phyloP scores from a whole-genome alignment of 2,797 vertebrate species.

The Chiloscyllium punctatum region DNA sequence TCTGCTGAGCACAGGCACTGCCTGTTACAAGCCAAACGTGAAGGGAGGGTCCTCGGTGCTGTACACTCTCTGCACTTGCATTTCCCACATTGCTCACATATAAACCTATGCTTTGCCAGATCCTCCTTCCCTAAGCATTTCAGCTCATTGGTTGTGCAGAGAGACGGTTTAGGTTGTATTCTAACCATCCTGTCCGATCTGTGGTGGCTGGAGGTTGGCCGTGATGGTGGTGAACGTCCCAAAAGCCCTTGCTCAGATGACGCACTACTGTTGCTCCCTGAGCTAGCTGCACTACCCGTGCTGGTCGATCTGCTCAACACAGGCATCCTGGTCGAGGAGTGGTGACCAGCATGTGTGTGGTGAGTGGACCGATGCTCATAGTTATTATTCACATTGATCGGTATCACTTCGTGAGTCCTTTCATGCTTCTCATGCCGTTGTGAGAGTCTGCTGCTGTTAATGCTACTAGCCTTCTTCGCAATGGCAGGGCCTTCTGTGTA shows the following conservation, averaged over 20 bases:
- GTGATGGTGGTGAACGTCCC: constrained; percentile 66
- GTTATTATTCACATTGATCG: constrained; percentile 87
- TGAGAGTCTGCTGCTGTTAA: constrained; percentile 50
- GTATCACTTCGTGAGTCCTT: constrained; percentile 88
- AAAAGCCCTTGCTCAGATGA: constrained; percentile 85
- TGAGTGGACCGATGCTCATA: constrained; percentile 66
- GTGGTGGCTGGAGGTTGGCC: constrained; percentile 55
- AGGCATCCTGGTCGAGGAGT: constrained; percentile 59
- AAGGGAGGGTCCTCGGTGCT: constrained; percentile 77
- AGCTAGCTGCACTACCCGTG: constrained; percentile 85
- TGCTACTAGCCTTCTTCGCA: constrained; percentile 62
- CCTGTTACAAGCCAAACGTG: constrained; percentile 80
- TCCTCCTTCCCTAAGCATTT: constrained; percentile 73
- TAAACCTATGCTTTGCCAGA: constrained; percentile 75
- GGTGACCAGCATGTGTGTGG: constrained; percentile 52
- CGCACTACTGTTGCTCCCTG: constrained; percentile 82
- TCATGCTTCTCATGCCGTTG: constrained; percentile 80
- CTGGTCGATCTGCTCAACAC: constrained; percentile 83
- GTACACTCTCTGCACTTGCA: constrained; percentile 91
- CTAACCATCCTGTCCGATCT: constrained; percentile 67
- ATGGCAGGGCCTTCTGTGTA: constrained; percentile 88
- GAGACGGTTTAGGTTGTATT: constrained; percentile 79
- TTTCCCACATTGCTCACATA: constrained; percentile 90
- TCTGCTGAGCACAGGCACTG: constrained; percentile 90
- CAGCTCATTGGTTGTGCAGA: constrained; percentile 63